phyloP scores from a whole-genome alignment of 2,797 vertebrate genomes.

The Scolopax rusticola region DNA sequence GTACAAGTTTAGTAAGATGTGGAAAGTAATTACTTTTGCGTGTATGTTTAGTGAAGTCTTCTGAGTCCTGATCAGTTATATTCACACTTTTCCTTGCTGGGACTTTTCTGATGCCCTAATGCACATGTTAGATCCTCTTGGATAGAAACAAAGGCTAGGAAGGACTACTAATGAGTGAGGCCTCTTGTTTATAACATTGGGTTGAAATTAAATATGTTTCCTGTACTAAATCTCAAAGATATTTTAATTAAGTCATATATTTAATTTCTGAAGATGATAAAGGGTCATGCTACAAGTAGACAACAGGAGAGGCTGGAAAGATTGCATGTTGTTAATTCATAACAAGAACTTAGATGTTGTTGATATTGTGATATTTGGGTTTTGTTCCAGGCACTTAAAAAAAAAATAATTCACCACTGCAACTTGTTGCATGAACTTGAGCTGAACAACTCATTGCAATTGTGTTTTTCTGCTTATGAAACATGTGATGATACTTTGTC shows the following conservation, averaged over 20 bases:
- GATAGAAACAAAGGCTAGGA: neutral
- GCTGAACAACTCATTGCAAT: neutral
- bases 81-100: neutral
- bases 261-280: neutral
- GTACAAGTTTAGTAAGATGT: slow-evolving; percentile 30
- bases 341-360: neutral
- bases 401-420: neutral
- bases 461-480: neutral
- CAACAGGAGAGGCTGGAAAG: neutral
- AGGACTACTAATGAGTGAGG: neutral
- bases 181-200: neutral
- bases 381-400: neutral
- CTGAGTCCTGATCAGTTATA: neutral
- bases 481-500: neutral
- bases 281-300: neutral
- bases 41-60: slow-evolving; percentile 18
- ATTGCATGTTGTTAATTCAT: neutral
- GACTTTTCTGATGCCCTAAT: neutral
- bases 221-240: neutral
- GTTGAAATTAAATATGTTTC: neutral
- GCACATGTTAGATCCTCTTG: fast-evolving
- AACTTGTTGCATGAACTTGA: neutral
- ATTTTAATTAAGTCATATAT: neutral
- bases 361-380: neutral
- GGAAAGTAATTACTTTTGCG: slow-evolving; percentile 48